A percentile compares a stretch with the other conserved stretches of the same genome.
phyloP scores from a whole-genome alignment of 2,888 invertebrate genomes.

The Stegana nigrithorax region DNA sequence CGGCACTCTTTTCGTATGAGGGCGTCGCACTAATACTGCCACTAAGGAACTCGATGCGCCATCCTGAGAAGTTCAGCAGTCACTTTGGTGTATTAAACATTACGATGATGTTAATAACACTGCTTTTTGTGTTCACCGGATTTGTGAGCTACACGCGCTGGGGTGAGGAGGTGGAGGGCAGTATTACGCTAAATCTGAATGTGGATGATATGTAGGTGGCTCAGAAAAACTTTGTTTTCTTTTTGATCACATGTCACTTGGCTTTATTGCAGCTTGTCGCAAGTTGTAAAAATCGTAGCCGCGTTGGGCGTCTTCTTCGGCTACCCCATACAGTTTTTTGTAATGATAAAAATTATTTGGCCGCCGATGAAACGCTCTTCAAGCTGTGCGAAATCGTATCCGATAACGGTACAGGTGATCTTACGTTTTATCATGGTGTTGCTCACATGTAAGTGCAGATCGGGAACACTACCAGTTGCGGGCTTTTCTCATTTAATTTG shows the following conservation, averaged over 20 bases:
- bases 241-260: neutral
- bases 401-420: constrained; percentile 75
- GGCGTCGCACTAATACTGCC: constrained; percentile 94
- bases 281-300: constrained; percentile 84
- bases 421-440: constrained; percentile 80
- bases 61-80: constrained; percentile 81
- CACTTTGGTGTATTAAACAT: constrained; percentile 88
- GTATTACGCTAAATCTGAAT: constrained; percentile 89
- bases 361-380: constrained; percentile 74
- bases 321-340: constrained; percentile 96
- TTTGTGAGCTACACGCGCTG: constrained; percentile 89
- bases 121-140: constrained; percentile 84
- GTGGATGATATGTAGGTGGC: constrained; percentile 55
- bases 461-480: neutral
- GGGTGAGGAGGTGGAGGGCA: constrained; percentile 84
- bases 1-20: constrained; percentile 96
- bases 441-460: constrained; percentile 81
- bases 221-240: constrained; percentile 30
- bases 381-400: constrained; percentile 71
- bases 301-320: constrained; percentile 88
- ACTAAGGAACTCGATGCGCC: constrained; percentile 89
- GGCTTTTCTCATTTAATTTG: neutral
- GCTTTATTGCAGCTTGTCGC: constrained; percentile 76
- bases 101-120: constrained; percentile 84
- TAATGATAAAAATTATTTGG: constrained; percentile 91